A percentile compares a stretch with the other conserved stretches of the same genome.
Evolutionary conservation across 2,888 invertebrate genomes (phyloP).

Genomic region (Cartodere bifasciata): DNA sequence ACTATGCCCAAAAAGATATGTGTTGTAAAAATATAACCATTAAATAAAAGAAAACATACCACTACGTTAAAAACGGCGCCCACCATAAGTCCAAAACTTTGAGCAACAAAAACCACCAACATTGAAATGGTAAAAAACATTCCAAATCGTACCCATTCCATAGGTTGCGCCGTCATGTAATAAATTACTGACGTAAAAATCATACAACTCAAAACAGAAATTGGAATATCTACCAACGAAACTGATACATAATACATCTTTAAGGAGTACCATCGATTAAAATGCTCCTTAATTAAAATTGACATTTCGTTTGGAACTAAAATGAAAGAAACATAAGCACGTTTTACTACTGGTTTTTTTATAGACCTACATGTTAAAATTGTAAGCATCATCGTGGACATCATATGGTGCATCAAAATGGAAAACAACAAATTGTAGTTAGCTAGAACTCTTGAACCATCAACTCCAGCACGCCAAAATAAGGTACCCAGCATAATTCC

Average conservation of each 20-base stretch:
- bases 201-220: constrained; percentile 59
- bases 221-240: constrained; percentile 64
- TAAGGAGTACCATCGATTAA: constrained; percentile 79
- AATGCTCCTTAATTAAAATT: constrained; percentile 71
- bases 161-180: constrained; percentile 81
- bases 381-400: constrained; percentile 84
- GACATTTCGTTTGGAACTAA: constrained; percentile 71
- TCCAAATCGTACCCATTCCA: constrained; percentile 61
- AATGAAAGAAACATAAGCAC: constrained; percentile 22
- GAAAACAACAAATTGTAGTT: constrained; percentile 84
- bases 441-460: constrained; percentile 64
- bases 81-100: constrained; percentile 84
- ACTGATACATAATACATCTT: constrained; percentile 69
- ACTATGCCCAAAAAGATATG: too few species aligned
- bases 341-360: constrained; percentile 7
- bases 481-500: constrained; percentile 66
- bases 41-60: constrained; percentile 34
- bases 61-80: constrained; percentile 80
- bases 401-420: constrained; percentile 85
- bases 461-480: constrained; percentile 60
- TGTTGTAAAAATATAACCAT: not conserved
- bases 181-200: constrained; percentile 68
- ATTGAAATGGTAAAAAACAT: constrained; percentile 79
- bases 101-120: constrained; percentile 77
- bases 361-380: constrained; percentile 65